Evolutionary conservation across 2,888 invertebrate genomes (phyloP).

Genomic region (Tillus elongatus): DNA sequence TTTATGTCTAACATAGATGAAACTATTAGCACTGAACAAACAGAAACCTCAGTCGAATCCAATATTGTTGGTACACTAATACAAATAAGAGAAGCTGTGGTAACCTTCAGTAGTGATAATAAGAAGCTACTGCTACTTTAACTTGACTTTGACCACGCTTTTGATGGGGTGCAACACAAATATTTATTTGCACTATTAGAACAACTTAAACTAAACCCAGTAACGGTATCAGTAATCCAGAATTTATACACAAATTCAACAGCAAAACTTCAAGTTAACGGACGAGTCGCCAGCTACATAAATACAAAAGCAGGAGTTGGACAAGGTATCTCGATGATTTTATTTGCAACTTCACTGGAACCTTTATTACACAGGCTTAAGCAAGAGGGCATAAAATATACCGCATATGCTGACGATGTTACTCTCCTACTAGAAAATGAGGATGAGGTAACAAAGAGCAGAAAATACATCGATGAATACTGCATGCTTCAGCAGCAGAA

Average conservation of each 20-base stretch:
- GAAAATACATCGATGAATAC: background rate
- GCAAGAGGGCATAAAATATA: background rate
- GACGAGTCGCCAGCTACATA: background rate
- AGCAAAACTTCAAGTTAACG: background rate
- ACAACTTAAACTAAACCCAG: background rate
- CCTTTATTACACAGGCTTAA: background rate
- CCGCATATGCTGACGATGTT: background rate
- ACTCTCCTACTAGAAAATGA: background rate
- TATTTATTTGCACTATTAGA: too few species aligned
- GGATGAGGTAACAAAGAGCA: background rate
- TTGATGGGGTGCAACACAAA: too few species aligned
- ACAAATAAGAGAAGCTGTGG: too few species aligned
- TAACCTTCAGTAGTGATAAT: too few species aligned
- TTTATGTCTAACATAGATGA: too few species aligned
- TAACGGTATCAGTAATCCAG: background rate
- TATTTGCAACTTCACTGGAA: background rate
- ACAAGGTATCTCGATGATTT: background rate
- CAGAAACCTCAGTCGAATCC: too few species aligned
- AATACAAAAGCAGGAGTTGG: background rate
- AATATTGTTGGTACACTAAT: too few species aligned
- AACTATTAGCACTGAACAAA: too few species aligned
- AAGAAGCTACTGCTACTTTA: too few species aligned
- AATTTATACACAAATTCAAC: background rate
- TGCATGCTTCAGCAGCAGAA: background rate
- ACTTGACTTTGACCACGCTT: too few species aligned